Conservation (phyloP, 2,113 vertebrate species). For the Edolisoma coerulescens region DNA sequence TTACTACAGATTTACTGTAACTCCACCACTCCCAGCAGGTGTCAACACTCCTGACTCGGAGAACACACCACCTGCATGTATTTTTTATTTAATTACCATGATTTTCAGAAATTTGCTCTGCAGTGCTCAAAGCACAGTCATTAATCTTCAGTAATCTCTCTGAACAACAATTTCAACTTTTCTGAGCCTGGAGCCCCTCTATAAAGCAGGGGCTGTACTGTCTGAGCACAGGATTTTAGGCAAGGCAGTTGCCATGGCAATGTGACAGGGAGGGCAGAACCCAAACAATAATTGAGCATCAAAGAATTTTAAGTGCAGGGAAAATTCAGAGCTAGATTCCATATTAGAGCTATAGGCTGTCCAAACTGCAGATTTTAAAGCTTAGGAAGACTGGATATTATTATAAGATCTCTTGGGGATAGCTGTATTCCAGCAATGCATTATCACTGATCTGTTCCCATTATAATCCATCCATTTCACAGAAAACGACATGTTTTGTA, state of each 20-base stretch:
- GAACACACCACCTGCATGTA: neutral
- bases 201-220: neutral
- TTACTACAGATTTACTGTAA: neutral
- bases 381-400: conserved; percentile 34
- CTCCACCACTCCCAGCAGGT: neutral
- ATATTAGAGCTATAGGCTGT: conserved; percentile 3
- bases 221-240: conserved; percentile 7
- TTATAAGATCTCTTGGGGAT: conserved; percentile 17
- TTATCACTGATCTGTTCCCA: conserved; percentile 48
- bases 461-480: conserved; percentile 43
- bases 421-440: conserved; percentile 34
- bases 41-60: neutral
- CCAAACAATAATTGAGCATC: conserved; percentile 41
- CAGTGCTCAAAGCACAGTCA: neutral
- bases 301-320: neutral
- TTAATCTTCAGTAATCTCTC: conserved; percentile 57
- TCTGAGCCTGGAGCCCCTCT: conserved; percentile 9
- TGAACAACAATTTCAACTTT: conserved; percentile 48
- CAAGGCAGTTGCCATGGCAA: conserved; percentile 47
- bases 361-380: conserved; percentile 27
- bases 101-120: conserved; percentile 1
- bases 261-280: neutral
- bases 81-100: conserved; percentile 37
- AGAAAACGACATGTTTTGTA: conserved; percentile 28
- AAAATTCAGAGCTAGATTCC: conserved; percentile 19